A percentile compares a stretch with the other conserved stretches of the same genome.
These are phyloP conservation scores for Camponotus fellah DNA, from an alignment of 2,888 invertebrate genomes.

Conservation along the genomic window DNA sequence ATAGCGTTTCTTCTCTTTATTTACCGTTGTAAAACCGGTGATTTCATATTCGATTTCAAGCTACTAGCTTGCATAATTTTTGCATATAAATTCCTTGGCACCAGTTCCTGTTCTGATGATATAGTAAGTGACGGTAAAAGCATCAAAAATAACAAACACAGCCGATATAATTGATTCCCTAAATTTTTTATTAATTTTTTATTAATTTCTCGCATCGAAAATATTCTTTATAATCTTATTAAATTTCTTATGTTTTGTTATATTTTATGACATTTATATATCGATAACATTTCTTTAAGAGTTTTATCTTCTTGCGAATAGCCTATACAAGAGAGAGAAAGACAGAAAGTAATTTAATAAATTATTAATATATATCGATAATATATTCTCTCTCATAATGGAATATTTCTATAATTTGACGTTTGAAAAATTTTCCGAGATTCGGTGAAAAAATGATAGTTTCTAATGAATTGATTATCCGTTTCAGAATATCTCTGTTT, in stretches of 20 bases:
- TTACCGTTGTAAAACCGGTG: background rate
- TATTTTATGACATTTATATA: background rate
- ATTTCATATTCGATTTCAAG: conserved; percentile 24
- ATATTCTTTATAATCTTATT: no score
- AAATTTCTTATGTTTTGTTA: no score
- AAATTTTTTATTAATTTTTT: background rate
- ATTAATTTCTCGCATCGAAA: background rate
- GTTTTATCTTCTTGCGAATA: background rate
- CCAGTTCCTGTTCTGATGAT: background rate
- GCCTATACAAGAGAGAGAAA: background rate
- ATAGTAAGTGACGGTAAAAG: conserved; percentile 5
- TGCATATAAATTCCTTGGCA: conserved; percentile 22
- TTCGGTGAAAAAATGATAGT: background rate
- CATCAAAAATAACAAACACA: background rate
- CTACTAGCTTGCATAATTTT: conserved; percentile 29
- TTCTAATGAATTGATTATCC: background rate
- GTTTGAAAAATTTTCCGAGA: background rate
- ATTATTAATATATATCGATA: conserved; percentile 1
- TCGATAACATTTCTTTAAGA: background rate
- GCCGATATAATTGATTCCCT: background rate
- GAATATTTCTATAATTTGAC: background rate
- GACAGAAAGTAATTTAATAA: background rate
- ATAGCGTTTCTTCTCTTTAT: conserved; percentile 1
- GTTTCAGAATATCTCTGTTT: background rate
- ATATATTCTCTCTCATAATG: background rate